phyloP scores from a whole-genome alignment of 1,140 invertebrate species.

The Apis mellifera region DNA sequence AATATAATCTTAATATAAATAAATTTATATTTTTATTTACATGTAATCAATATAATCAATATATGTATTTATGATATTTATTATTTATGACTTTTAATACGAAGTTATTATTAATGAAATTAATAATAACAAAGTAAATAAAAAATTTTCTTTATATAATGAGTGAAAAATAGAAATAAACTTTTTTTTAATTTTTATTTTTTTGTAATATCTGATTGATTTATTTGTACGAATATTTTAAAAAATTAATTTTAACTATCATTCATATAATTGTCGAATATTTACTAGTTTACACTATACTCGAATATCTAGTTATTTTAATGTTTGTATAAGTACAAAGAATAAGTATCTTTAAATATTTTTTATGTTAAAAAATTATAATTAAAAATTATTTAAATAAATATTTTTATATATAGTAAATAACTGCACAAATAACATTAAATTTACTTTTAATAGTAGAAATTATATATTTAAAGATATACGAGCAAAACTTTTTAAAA shows the following conservation, averaged over 20 bases:
- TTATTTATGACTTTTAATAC: too few species aligned
- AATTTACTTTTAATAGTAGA: background rate
- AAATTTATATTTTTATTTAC: too few species aligned
- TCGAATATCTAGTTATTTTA: background rate
- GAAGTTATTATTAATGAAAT: too few species aligned
- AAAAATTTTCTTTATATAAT: background rate
- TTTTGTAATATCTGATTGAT: background rate
- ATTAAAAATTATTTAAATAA: background rate
- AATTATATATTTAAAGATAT: background rate
- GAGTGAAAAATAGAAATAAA: background rate
- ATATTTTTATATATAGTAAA: background rate
- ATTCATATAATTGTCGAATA: background rate
- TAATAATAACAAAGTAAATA: background rate
- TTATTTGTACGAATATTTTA: background rate
- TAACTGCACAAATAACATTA: too few species aligned
- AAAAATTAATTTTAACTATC: background rate
- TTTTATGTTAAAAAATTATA: background rate
- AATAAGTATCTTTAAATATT: background rate
- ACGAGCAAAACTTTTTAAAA: conserved; percentile 4
- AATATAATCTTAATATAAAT: too few species aligned
- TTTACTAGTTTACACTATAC: too few species aligned
- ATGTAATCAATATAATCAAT: background rate
- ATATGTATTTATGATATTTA: too few species aligned
- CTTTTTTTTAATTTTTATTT: background rate
- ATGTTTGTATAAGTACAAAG: background rate